A percentile compares a stretch with the other conserved stretches of the same genome.
phyloP scores from a whole-genome alignment of 2,797 vertebrate species.

The Otolemur crassicaudatus region DNA sequence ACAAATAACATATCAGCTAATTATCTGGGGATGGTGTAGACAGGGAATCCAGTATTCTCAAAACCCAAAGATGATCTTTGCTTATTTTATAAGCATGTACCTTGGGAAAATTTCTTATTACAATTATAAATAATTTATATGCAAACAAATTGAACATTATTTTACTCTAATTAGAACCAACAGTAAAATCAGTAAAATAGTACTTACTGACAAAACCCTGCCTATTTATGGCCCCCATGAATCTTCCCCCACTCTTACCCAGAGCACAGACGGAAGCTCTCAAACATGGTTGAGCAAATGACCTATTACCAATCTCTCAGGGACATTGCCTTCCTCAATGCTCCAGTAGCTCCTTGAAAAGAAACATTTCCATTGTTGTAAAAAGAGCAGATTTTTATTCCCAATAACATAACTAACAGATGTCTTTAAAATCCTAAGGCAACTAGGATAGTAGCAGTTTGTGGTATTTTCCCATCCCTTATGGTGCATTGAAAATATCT shows the following conservation, averaged over 20 bases:
- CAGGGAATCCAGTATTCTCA: neutral
- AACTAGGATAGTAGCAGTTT: slow-evolving; percentile 62
- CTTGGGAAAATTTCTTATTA: slow-evolving; percentile 26
- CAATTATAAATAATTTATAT: slow-evolving; percentile 35
- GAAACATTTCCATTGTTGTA: slow-evolving; percentile 59
- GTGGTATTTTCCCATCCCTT: slow-evolving; percentile 68
- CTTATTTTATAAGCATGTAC: neutral
- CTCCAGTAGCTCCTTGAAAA: slow-evolving; percentile 68
- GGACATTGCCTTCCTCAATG: slow-evolving; percentile 68
- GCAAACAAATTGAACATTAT: slow-evolving; percentile 57
- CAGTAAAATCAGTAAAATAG: slow-evolving; percentile 45
- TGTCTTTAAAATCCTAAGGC: slow-evolving; percentile 72
- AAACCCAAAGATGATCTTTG: neutral
- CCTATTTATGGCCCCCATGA: neutral
- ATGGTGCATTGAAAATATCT: slow-evolving; percentile 65
- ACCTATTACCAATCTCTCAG: slow-evolving; percentile 62
- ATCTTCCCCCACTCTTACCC: neutral
- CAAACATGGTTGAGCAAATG: slow-evolving; percentile 51
- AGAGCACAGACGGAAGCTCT: slow-evolving; percentile 25
- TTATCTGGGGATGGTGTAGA: neutral
- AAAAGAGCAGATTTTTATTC: slow-evolving; percentile 67
- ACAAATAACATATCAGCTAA: neutral
- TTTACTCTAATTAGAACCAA: slow-evolving; percentile 47
- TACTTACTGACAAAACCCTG: neutral
- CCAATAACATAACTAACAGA: slow-evolving; percentile 69